A percentile compares a stretch with the other conserved stretches of the same genome.
Conservation (phyloP, 2,113 vertebrate genomes). For the Rynchops niger region DNA sequence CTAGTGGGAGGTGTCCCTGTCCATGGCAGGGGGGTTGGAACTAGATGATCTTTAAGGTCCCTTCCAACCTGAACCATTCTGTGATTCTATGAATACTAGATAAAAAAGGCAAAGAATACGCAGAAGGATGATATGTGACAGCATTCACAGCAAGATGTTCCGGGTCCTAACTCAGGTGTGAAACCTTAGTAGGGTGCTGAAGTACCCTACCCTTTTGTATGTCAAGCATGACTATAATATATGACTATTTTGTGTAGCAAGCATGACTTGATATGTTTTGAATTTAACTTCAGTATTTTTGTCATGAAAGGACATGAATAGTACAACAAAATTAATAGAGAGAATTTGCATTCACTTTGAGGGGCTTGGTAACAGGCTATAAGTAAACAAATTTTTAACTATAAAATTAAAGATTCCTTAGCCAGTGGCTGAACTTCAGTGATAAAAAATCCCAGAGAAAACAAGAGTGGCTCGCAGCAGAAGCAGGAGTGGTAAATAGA, state of each 20-base stretch:
- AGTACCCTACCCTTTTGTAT: background rate
- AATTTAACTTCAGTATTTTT: background rate
- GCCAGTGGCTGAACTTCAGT: background rate
- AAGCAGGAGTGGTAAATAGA: background rate
- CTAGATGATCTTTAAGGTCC: background rate
- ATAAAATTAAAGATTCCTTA: background rate
- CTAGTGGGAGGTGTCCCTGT: background rate
- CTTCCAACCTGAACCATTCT: background rate
- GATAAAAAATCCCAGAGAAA: background rate
- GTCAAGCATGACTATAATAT: accelerated
- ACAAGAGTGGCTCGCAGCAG: background rate
- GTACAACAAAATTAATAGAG: background rate
- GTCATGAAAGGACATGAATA: background rate
- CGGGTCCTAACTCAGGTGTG: background rate
- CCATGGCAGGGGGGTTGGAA: background rate
- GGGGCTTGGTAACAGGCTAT: background rate
- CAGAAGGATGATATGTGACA: background rate
- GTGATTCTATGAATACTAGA: background rate
- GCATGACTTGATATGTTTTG: background rate
- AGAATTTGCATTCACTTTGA: background rate
- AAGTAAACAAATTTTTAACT: background rate
- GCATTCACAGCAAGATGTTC: background rate
- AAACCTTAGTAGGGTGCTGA: background rate
- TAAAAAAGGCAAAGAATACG: background rate
- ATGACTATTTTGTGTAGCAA: background rate